phyloP scores from a whole-genome alignment of 2,797 vertebrate genomes.

The Tauraco hartlaubi region DNA sequence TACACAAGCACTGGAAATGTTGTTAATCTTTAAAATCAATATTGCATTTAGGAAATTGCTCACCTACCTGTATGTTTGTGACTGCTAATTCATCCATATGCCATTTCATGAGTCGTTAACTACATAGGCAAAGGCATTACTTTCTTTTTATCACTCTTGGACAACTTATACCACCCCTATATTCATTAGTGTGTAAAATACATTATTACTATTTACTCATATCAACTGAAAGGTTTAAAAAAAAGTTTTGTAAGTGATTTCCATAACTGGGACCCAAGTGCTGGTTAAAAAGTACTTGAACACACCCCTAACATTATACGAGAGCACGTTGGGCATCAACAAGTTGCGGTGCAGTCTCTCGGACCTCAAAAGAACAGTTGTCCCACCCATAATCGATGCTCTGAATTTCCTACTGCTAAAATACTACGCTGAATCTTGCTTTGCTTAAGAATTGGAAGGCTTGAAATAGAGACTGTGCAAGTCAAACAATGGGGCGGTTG shows the following conservation, averaged over 20 bases:
- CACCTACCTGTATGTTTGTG: constrained; percentile 2
- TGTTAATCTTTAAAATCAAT: constrained; percentile 76
- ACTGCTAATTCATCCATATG: not conserved
- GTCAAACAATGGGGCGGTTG: not conserved
- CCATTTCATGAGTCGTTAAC: constrained; percentile 22
- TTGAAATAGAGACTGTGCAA: not conserved
- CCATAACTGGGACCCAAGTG: not conserved
- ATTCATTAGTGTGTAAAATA: not conserved
- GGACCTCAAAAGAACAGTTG: not conserved
- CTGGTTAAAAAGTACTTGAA: not conserved
- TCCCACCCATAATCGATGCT: not conserved
- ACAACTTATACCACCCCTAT: not conserved
- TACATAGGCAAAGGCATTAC: not conserved
- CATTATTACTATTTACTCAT: not conserved
- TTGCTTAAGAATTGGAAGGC: not conserved
- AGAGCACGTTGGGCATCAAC: not conserved
- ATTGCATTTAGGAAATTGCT: constrained; percentile 49
- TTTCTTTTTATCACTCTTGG: constrained; percentile 11
- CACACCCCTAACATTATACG: not conserved
- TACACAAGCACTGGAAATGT: constrained; percentile 31
- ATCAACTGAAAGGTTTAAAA: not conserved
- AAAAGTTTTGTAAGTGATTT: not conserved
- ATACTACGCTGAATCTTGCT: not conserved
- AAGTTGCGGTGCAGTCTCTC: not conserved
- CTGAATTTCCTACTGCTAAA: not conserved